These are phyloP conservation scores for Caenorhabditis briggsae DNA, from an alignment of 1,140 invertebrate species.

Conservation along the genomic window DNA sequence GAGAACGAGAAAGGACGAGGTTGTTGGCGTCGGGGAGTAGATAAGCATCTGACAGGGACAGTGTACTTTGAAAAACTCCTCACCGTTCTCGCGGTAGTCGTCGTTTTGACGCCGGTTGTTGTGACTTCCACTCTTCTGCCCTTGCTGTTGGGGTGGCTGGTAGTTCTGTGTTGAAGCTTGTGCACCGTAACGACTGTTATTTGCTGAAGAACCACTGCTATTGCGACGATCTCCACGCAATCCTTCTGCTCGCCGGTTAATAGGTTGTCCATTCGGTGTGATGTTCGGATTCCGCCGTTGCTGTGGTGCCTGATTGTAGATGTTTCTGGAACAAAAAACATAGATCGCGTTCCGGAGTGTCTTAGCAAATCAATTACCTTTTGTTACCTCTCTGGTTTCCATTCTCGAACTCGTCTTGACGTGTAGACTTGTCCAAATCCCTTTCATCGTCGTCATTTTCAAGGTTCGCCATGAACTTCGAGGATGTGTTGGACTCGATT, in stretches of 20 bases:
- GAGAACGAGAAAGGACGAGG: too few relatives aligned
- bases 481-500: constrained; percentile 37
- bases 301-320: constrained; percentile 17
- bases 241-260: constrained; percentile 46
- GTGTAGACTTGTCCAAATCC: constrained; percentile 56
- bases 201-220: background rate
- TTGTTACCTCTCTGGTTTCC: constrained; percentile 5
- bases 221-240: constrained; percentile 33
- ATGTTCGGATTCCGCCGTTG: constrained; percentile 28
- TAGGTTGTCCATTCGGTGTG: constrained; percentile 5
- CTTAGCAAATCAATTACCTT: background rate
- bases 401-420: constrained; percentile 38
- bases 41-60: background rate
- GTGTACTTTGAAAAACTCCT: background rate
- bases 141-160: constrained; percentile 17
- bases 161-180: background rate
- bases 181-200: constrained; percentile 29
- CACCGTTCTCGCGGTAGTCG: constrained; percentile 23
- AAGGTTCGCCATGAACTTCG: constrained; percentile 36
- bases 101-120: constrained; percentile 24
- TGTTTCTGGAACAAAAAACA: background rate
- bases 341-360: background rate
- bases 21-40: background rate
- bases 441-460: constrained; percentile 62
- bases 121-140: constrained; percentile 16